Conservation (phyloP, 2,888 invertebrate species). For the Plagiodera versicolora region DNA sequence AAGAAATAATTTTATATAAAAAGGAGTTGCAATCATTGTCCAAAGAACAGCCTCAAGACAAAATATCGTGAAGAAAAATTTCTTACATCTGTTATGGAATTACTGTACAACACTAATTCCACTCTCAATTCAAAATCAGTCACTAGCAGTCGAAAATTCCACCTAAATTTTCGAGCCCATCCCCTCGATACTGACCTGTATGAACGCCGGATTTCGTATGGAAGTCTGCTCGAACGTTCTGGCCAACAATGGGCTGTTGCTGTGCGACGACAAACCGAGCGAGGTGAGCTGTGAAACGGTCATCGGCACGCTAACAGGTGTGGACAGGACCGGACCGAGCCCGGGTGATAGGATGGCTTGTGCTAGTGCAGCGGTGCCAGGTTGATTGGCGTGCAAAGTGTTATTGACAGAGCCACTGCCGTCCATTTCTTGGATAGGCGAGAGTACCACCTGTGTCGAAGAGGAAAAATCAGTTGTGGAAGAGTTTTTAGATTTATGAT, state of each 20-base stretch:
- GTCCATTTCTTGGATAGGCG: slow-evolving; percentile 84
- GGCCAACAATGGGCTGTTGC: slow-evolving; percentile 55
- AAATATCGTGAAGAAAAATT: too few species aligned
- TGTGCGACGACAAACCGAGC: slow-evolving; percentile 56
- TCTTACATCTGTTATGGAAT: too few species aligned
- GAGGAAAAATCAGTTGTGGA: background rate
- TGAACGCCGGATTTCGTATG: slow-evolving; percentile 39
- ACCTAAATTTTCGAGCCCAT: background rate
- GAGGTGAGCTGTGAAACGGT: slow-evolving; percentile 65
- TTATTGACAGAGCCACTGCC: slow-evolving; percentile 71
- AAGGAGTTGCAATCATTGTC: too few species aligned
- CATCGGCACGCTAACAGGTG: slow-evolving; percentile 61
- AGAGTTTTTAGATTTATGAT: background rate
- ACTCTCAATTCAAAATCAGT: too few species aligned
- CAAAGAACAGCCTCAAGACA: too few species aligned
- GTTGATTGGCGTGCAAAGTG: slow-evolving; percentile 70
- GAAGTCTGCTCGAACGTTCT: slow-evolving; percentile 37
- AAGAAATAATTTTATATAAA: too few species aligned
- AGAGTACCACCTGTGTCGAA: slow-evolving; percentile 70
- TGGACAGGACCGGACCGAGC: slow-evolving; percentile 56
- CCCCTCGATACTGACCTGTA: slow-evolving; percentile 37
- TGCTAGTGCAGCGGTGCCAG: slow-evolving; percentile 76
- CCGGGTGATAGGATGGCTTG: slow-evolving; percentile 74
- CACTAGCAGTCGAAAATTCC: too few species aligned
- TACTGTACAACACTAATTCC: too few species aligned